These are phyloP conservation scores for Campoplex nolae DNA, from an alignment of 2,888 invertebrate genomes.

Conservation along the genomic window DNA sequence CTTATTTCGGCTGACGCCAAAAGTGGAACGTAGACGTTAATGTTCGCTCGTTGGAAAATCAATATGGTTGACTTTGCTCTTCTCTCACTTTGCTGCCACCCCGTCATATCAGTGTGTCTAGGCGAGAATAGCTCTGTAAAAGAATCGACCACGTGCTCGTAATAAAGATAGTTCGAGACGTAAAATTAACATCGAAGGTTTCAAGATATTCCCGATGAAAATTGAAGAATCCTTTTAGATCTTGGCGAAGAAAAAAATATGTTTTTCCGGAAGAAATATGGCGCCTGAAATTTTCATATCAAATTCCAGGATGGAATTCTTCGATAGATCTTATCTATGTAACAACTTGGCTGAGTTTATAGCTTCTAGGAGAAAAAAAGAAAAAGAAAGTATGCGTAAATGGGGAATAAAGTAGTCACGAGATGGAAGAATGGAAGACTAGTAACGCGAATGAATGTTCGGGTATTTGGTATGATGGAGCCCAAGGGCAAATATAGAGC, in stretches of 20 bases:
- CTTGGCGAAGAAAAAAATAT: background rate
- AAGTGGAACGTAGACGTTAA: conserved; percentile 6
- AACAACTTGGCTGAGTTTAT: background rate
- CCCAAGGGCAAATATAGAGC: conserved; percentile 51
- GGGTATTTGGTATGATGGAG: conserved; percentile 8
- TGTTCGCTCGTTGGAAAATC: conserved; percentile 24
- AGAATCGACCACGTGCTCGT: background rate
- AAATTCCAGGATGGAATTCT: background rate
- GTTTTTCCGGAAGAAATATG: background rate
- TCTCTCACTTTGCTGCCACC: conserved; percentile 5
- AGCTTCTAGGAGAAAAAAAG: too few species aligned
- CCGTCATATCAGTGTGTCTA: background rate
- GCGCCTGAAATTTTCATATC: background rate
- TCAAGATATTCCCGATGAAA: background rate
- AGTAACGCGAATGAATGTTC: background rate
- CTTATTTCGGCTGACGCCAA: background rate
- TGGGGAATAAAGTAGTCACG: background rate
- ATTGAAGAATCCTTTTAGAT: background rate
- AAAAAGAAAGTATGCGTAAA: background rate
- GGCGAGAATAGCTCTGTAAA: background rate
- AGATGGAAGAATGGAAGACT: background rate
- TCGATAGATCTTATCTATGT: background rate
- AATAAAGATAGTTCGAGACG: background rate
- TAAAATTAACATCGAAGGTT: background rate
- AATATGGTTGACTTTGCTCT: conserved; percentile 27